Evolutionary conservation across 2,113 vertebrate species (phyloP), one percentile per base, ranked within the genome.

Genomic region (Phyllostomus hastatus): DNA sequence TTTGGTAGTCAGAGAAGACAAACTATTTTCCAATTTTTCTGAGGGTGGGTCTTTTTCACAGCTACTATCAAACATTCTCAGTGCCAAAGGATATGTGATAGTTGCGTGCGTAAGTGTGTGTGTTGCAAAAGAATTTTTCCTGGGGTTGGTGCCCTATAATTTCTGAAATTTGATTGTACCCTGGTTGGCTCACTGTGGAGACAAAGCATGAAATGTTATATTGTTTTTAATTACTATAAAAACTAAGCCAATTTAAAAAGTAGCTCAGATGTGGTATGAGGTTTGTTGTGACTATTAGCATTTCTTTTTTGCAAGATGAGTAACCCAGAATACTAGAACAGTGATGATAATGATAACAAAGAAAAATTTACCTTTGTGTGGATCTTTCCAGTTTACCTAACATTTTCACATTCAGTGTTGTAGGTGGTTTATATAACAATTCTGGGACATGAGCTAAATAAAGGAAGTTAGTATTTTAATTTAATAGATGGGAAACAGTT

Each of bases 181-280:
- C 41, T 73, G 10, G 10, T 79, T 79, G 80, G 59, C 73, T 82
- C 78, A 52, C n/a, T 67, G 14, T 48, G 7, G 35, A 48, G 54
- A 87, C 75, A 95, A 75, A 96, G 33, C 28, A 75, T 12, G 59
- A 72, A 80, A 69, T 75, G 61, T 72, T 80, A 35, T 28, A 67
- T 95, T 90, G 64, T 76, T 76, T 89, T 61, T 80, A 64, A 92
- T 94, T 50, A 70, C 35, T 90, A 7, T 66, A 76, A 75, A 94
- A 83, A 73, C 8, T 9, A 80, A 87, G 70, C 4, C 57, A 57
- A n/a, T 88, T 90, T 66, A 54, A 80, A 94, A 86, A 90, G 33
- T 67, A 79, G 43, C 26, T 79, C 33, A 80, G 76, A 88, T 26
- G 41, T 72, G 41, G 24, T 33, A 14, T 31, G 79, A 67, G 50